phyloP scores from a whole-genome alignment of 2,113 vertebrate species.

The Zosterops japonicus region DNA sequence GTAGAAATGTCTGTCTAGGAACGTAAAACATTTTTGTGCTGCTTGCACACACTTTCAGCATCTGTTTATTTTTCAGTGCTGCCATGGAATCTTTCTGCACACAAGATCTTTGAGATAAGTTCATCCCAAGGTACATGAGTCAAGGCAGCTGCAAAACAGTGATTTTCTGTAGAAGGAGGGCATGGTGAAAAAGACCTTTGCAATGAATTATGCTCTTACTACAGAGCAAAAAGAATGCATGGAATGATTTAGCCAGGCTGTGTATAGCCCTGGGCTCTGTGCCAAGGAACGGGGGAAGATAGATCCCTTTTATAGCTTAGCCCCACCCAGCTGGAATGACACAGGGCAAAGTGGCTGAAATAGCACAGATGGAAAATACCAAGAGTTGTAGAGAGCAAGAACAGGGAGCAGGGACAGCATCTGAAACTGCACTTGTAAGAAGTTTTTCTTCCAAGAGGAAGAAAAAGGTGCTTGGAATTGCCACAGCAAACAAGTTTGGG shows the following conservation, averaged over 20 bases:
- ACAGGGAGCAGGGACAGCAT: not conserved
- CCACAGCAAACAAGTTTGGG: not conserved
- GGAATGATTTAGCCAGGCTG: constrained; percentile 25
- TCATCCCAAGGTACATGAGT: constrained; percentile 16
- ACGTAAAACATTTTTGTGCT: not conserved
- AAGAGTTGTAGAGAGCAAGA: not conserved
- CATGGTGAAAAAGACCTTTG: constrained; percentile 1
- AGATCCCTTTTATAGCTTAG: constrained; percentile 13
- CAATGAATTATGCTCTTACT: not conserved
- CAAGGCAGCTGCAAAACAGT: not conserved
- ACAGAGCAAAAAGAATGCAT: not conserved
- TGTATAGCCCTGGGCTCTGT: not conserved
- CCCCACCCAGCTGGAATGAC: not conserved
- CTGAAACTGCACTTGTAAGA: not conserved
- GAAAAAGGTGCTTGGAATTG: not conserved
- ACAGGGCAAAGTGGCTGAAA: not conserved
- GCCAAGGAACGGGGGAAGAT: not conserved
- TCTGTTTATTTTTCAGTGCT: constrained; percentile 17
- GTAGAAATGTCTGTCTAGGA: not conserved
- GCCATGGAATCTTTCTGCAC: constrained; percentile 15
- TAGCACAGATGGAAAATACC: not conserved
- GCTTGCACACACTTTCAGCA: not conserved
- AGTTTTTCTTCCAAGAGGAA: not conserved
- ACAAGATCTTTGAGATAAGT: constrained; percentile 18
- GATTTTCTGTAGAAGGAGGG: not conserved